Evolutionary conservation across 2,113 vertebrate genomes (phyloP), one percentile per base, ranked within the genome.

Genomic region (Myrmecophaga tridactyla): DNA sequence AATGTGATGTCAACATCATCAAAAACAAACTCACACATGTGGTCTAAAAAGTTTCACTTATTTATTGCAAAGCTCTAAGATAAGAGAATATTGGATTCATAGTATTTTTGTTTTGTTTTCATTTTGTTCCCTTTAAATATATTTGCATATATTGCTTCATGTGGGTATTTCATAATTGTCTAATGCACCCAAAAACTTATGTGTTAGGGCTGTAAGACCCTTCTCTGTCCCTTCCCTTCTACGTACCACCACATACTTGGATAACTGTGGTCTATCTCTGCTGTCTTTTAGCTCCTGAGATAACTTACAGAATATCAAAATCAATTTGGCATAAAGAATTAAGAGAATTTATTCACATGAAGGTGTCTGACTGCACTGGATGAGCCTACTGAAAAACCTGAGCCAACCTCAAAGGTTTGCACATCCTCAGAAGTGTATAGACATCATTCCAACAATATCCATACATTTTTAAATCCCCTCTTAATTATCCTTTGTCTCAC

Each of bases 401-500:
- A 77, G 81, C 43, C 77, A 90, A 89, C 18, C 46, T 92, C 41
- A 60, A 82, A 72, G 43, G 29, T 94, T 95, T 90, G 65, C 91
- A 75, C n/a, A 89, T 82, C 96, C 86, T 69, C 67, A 78, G 67
- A 88, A 96, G 75, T 75, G 76, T 92, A 14, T 84, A 90, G 63
- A 58, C 51, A 84, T 83, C 95, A 89, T 7, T 95, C 69, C 48
- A 92, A 94, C 31, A 90, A 77, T 27, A 80, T 82, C 56, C 70
- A 84, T 94, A 94, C 80, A 92, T 75, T 96, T 90, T 72, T 75
- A 87, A 94, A 90, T 78, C 67, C 62, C n/a, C 90, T 95, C 86
- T 65, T 96, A 96, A 97, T 96, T 95, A 97, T 96, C 85, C 77
- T 97, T 36, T 94, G 70, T 94, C 75, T 92, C 25, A n/a, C 9